A percentile compares a stretch with the other conserved stretches of the same genome.
These are phyloP conservation scores for Sylvilagus bachmani DNA, from an alignment of 2,113 vertebrate genomes.

Conservation along the genomic window DNA sequence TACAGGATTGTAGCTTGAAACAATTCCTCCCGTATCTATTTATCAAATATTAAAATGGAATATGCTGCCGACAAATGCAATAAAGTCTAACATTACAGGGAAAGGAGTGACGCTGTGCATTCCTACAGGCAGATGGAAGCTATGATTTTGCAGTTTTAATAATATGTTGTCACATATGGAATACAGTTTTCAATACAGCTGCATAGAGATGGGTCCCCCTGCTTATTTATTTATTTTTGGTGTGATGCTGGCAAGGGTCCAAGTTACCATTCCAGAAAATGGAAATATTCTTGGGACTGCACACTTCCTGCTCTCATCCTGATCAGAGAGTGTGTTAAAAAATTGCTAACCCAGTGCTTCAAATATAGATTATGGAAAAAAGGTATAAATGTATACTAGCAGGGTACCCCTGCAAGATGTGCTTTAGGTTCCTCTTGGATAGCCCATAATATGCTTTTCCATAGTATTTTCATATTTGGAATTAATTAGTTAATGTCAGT, in stretches of 20 bases:
- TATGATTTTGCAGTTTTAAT: conserved; percentile 82
- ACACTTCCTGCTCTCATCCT: conserved; percentile 34
- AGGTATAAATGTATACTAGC: neutral
- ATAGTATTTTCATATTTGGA: neutral
- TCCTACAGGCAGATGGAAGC: conserved; percentile 76
- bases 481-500: neutral
- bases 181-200: conserved; percentile 54
- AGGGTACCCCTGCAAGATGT: neutral
- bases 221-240: conserved; percentile 47
- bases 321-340: neutral
- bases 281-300: conserved; percentile 19
- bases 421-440: neutral
- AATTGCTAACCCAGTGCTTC: conserved; percentile 17
- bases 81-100: conserved; percentile 82
- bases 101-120: conserved; percentile 63
- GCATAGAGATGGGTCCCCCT: conserved; percentile 57
- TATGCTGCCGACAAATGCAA: conserved; percentile 80
- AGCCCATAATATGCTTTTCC: neutral
- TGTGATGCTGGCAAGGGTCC: conserved; percentile 52
- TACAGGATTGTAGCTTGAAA: conserved; percentile 75
- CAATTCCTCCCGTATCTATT: conserved; percentile 79
- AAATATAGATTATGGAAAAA: conserved; percentile 21
- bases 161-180: conserved; percentile 80
- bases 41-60: conserved; percentile 89
- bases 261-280: conserved; percentile 41